Percentiles rank a stretch among this genome's conserved stretches.
Conservation (phyloP, 2,888 invertebrate species). For the Mimas tiliae region DNA sequence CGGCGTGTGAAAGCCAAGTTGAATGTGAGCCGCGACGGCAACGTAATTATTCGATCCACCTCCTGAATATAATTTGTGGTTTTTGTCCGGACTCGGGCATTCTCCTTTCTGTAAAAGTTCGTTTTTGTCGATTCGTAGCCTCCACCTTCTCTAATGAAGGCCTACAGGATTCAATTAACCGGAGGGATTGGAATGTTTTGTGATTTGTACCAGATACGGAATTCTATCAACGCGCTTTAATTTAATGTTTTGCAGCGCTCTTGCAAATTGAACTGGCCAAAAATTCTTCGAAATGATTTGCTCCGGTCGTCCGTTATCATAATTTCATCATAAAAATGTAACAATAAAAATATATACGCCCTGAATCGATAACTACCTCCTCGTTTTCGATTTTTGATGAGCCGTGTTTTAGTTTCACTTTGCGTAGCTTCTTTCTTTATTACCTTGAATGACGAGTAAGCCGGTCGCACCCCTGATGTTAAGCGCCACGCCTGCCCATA, state of each 20-base stretch:
- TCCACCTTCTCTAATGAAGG: slow-evolving; percentile 75
- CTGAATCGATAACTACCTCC: neutral
- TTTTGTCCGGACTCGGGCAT: slow-evolving; percentile 69
- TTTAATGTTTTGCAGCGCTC: slow-evolving; percentile 60
- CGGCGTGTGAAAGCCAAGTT: slow-evolving; percentile 70
- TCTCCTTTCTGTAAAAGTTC: slow-evolving; percentile 72
- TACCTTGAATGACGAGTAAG: too few species aligned
- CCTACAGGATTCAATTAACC: slow-evolving; percentile 81
- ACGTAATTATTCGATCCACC: slow-evolving; percentile 74
- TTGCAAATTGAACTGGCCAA: slow-evolving; percentile 57
- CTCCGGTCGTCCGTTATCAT: slow-evolving; percentile 7
- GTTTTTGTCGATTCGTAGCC: slow-evolving; percentile 67
- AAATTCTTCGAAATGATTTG: slow-evolving; percentile 37
- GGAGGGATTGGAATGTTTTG: slow-evolving; percentile 78
- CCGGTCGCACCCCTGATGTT: too few species aligned
- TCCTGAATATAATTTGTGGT: slow-evolving; percentile 75
- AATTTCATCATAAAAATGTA: neutral
- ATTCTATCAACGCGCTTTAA: slow-evolving; percentile 71
- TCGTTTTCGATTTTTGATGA: neutral
- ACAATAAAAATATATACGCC: neutral
- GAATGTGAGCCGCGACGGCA: slow-evolving; percentile 51
- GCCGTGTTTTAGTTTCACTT: neutral
- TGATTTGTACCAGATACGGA: slow-evolving; percentile 74
- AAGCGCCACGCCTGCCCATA: too few species aligned
- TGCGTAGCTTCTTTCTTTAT: too few species aligned